These are phyloP conservation scores for Venustaconcha ellipsiformis DNA, from an alignment of 1,140 invertebrate species.

Conservation along the genomic window DNA sequence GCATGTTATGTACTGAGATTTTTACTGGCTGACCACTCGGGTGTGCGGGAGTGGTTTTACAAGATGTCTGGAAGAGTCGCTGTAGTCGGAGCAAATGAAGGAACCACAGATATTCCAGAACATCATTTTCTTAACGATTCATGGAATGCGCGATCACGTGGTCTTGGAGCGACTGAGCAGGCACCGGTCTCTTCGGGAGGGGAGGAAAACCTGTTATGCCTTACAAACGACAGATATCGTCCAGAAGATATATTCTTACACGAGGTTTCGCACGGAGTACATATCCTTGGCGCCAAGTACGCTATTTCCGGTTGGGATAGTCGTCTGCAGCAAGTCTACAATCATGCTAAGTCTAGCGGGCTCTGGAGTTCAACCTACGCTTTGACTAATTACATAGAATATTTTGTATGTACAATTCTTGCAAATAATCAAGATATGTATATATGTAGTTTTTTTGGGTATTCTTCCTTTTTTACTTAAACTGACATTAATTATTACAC, in stretches of 20 bases:
- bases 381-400: constrained; percentile 40
- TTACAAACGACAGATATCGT: constrained; percentile 30
- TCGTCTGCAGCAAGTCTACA: constrained; percentile 36
- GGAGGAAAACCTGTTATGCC: constrained; percentile 52
- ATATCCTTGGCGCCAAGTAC: constrained; percentile 31
- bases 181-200: constrained; percentile 42
- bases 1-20: constrained; percentile 57
- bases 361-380: constrained; percentile 52
- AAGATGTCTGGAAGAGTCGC: constrained; percentile 45
- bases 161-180: constrained; percentile 36
- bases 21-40: constrained; percentile 47
- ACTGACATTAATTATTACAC: too few species aligned
- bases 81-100: constrained; percentile 43
- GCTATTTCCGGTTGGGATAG: constrained; percentile 34
- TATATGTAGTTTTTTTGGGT: too few species aligned
- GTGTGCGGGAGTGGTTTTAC: constrained; percentile 48
- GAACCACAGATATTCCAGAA: constrained; percentile 45
- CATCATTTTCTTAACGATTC: constrained; percentile 31
- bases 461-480: too few species aligned
- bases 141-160: constrained; percentile 40
- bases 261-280: constrained; percentile 46
- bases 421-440: too few species aligned
- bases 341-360: constrained; percentile 34
- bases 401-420: constrained; percentile 43
- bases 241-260: constrained; percentile 43